Base-by-base conservation (phyloP, 2,888 invertebrate species). In the Muscina levida region DNA sequence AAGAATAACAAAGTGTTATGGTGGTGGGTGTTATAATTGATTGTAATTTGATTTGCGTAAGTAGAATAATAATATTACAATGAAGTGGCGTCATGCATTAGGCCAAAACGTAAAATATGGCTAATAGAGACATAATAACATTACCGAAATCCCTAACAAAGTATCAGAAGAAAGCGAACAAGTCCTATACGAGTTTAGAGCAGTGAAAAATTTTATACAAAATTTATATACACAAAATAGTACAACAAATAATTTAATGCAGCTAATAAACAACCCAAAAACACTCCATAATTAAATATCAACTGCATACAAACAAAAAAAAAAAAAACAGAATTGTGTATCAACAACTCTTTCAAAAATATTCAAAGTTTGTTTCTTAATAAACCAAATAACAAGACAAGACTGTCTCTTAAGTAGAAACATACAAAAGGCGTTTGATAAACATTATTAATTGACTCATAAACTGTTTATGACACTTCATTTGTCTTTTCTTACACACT, bases 1-100 rank as follows among this genome's bases (percentile, higher is more conserved):
- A 59, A 39, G 39, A 59, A 11, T 26, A 15, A n/a, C 59, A 13
- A n/a, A n/a, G n/a, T 53, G 6, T 53, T 13, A 37, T 11, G 11
- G 59, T 19, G 19, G 19, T 59, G n/a, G 19, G 15, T 17, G 11
- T 44, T n/a, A 59, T 67, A 74, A 74, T 67, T 74, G 67, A 67
- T 74, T 39, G 37, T 44, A 56, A 15, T 24, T 48, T 57, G 17
- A 31, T 66, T 66, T 65, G 44, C 17, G 53, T 39, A 8, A 66
- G 19, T 37, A 56, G 48, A n/a, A 48, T 46, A 67, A 24, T n/a
- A 31, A n/a, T 22, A 56, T 46, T 17, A 24, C n/a, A 37, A 19
- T 44, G 26, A 44, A 44, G 31, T 31, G 26, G 46, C n/a, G n/a
- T n/a, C n/a, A n/a, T n/a, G n/a, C n/a, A n/a, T n/a, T n/a, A n/a